Evolutionary conservation across 2,797 vertebrate species (phyloP), one percentile per base, ranked within the genome.

Genomic region (Uromys caudimaculatus): DNA sequence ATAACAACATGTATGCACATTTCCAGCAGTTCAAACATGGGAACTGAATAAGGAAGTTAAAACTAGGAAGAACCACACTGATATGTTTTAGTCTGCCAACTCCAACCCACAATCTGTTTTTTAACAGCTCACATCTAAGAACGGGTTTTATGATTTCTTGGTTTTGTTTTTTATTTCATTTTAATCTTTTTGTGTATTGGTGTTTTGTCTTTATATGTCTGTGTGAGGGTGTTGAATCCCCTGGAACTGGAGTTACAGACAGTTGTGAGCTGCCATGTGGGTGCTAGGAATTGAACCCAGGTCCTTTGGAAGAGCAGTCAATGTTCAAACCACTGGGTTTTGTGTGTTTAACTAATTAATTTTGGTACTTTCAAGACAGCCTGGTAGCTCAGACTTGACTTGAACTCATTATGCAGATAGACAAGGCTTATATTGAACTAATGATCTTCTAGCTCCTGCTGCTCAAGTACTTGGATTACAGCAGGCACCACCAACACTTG

Each of bases 31-130:
- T 89, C 92, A 93, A 87, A 89, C 38, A 83, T 19, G 73, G 38
- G 84, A 83, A 89, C 44, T 89, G 11, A 54, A 44, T 73, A 73
- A 47, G 13, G 87, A 96, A 91, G 95, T 71, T 81, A 62, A 90
- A 94, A 93, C 60, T 44, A 94, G 23, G 73, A 83, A 78, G 73
- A 83, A 78, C 23, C 7, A 79, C 23, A 62, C 16, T 75, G 58
- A 71, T 86, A 90, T 38, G 21, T 44, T n/a, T 83, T 73, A 92
- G 77, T 83, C 82, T 79, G 50, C n/a, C n/a, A 94, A 93, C 69
- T 90, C 54, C 54, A 32, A 44, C 44, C 38, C 29, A 94, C 38
- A 64, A 21, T 21, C 87, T 90, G 16, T 85, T 90, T 91, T 38
- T 86, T 81, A 76, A 91, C 0, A 87, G 88, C 16, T 62, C n/a